These are phyloP conservation scores for Clarias laeviceps DNA, from an alignment of 2,797 vertebrate genomes.

Conservation along the genomic window DNA sequence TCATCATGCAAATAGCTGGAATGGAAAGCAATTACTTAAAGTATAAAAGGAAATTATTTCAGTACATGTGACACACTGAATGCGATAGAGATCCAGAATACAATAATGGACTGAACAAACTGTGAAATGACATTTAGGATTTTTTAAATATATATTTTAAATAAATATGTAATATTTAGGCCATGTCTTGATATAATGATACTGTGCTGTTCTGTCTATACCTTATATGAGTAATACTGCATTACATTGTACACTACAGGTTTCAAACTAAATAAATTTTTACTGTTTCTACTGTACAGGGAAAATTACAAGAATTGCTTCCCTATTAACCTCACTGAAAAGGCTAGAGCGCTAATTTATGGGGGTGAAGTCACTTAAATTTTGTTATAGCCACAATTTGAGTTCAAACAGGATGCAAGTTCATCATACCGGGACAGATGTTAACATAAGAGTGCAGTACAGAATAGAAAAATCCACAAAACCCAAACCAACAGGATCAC, in stretches of 20 bases:
- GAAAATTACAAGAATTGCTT: neutral
- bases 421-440: too few relatives aligned
- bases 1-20: conserved; percentile 17
- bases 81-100: neutral
- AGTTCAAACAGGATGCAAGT: too few relatives aligned
- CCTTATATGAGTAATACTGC: neutral
- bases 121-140: neutral
- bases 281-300: neutral
- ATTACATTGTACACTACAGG: neutral
- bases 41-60: conserved; percentile 32
- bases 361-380: neutral
- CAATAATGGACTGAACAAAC: conserved; percentile 6
- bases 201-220: neutral
- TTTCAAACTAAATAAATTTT: neutral
- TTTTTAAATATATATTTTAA: neutral
- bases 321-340: too few relatives aligned
- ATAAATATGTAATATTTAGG: neutral
- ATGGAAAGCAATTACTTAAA: conserved; percentile 52
- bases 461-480: too few relatives aligned
- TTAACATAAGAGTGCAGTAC: too few relatives aligned
- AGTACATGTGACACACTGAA: conserved; percentile 8
- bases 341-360: neutral
- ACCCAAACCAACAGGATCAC: too few relatives aligned
- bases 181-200: neutral
- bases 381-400: neutral